Percentiles rank a stretch among this genome's conserved stretches.
Evolutionary conservation across 2,888 invertebrate genomes (phyloP).

Genomic region (Torymus aiolomorphi): DNA sequence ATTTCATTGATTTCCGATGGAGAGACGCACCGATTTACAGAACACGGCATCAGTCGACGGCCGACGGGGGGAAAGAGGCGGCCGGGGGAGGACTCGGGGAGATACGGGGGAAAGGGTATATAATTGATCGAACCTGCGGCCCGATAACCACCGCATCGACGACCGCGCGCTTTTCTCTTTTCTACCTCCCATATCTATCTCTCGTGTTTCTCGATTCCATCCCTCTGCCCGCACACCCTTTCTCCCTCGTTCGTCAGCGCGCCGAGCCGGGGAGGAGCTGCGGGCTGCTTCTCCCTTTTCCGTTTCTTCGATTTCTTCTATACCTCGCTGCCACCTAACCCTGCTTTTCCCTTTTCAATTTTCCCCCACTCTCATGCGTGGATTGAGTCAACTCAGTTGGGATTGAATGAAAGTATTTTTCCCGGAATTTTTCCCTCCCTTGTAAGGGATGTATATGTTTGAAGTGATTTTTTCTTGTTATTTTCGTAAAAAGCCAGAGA

Average conservation of each 20-base stretch:
- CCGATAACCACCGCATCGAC: slow-evolving; percentile 66
- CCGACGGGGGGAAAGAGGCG: neutral
- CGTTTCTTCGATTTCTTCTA: slow-evolving; percentile 39
- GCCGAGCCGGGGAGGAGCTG: neutral
- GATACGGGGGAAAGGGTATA: slow-evolving; percentile 42
- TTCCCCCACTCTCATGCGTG: neutral
- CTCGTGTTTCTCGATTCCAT: slow-evolving; percentile 26
- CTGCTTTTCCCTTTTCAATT: slow-evolving; percentile 39
- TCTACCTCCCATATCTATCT: slow-evolving; percentile 21
- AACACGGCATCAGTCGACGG: slow-evolving; percentile 29
- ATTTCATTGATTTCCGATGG: slow-evolving; percentile 73
- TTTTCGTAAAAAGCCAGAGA: too few relatives aligned
- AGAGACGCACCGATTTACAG: slow-evolving; percentile 65
- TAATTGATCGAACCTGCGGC: slow-evolving; percentile 72
- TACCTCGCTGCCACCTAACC: slow-evolving; percentile 2
- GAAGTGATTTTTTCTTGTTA: too few relatives aligned
- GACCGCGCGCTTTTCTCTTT: slow-evolving; percentile 55
- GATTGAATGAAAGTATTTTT: too few relatives aligned
- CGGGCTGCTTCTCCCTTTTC: slow-evolving; percentile 2
- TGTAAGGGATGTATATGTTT: too few relatives aligned
- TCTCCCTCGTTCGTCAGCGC: slow-evolving; percentile 47
- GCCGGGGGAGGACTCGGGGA: slow-evolving; percentile 3
- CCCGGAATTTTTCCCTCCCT: too few relatives aligned
- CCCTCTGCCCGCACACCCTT: slow-evolving; percentile 53
- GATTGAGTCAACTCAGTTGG: neutral